phyloP scores from a whole-genome alignment of 2,113 vertebrate species.

The Otus sunia region DNA sequence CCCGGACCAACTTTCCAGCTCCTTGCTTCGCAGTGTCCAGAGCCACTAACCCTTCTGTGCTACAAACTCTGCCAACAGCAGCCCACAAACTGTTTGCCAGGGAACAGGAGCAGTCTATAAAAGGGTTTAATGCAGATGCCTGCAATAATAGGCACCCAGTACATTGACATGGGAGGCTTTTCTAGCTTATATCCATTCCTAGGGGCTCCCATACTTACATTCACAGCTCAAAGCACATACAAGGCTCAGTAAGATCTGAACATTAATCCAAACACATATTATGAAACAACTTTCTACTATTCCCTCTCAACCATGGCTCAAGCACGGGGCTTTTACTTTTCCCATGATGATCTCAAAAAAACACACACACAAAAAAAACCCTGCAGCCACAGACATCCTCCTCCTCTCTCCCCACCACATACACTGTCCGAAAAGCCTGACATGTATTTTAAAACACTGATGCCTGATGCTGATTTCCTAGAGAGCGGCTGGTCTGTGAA shows the following conservation, averaged over 20 bases:
- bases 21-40: background rate
- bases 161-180: background rate
- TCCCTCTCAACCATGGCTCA: background rate
- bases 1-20: background rate
- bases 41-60: background rate
- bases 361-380: background rate
- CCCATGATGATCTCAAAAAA: background rate
- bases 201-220: background rate
- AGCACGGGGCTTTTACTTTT: background rate
- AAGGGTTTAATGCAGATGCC: background rate
- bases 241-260: background rate
- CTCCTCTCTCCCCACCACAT: background rate
- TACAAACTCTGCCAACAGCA: background rate
- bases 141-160: background rate
- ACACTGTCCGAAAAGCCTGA: background rate
- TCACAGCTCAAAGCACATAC: background rate
- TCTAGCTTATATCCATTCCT: background rate
- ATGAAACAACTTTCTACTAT: background rate
- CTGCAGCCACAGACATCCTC: background rate
- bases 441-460: background rate
- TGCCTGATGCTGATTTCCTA: background rate
- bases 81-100: background rate
- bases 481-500: background rate
- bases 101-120: background rate
- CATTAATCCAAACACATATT: background rate